A percentile compares a stretch with the other conserved stretches of the same genome.
These are phyloP conservation scores for Gymnoscelis rufifasciata DNA, from an alignment of 2,888 invertebrate genomes.

Conservation along the genomic window DNA sequence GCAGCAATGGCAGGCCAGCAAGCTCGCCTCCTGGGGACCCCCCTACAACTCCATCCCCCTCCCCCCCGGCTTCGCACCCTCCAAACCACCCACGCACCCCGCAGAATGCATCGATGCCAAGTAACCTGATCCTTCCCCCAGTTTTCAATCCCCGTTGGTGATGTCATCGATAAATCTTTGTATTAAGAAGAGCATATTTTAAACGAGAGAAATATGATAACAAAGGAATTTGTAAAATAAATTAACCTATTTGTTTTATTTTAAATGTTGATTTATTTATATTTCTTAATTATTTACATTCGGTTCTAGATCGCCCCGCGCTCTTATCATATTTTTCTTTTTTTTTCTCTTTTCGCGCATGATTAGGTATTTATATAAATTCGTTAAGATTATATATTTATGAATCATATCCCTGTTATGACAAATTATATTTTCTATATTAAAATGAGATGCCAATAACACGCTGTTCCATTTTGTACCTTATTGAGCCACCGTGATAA, in stretches of 20 bases:
- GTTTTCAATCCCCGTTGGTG: constrained; percentile 56
- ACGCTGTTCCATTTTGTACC: constrained; percentile 68
- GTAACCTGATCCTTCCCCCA: constrained; percentile 38
- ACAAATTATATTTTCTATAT: constrained; percentile 72
- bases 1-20: constrained; percentile 28
- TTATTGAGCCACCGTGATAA: constrained; percentile 60
- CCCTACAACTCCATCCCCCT: constrained; percentile 55
- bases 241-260: constrained; percentile 79
- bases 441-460: constrained; percentile 68
- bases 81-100: constrained; percentile 58
- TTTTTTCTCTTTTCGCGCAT: constrained; percentile 42
- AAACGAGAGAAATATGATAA: constrained; percentile 79
- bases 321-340: constrained; percentile 60
- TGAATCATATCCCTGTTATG: constrained; percentile 65
- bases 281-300: constrained; percentile 27
- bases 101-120: constrained; percentile 77
- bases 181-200: constrained; percentile 76
- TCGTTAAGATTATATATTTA: constrained; percentile 60
- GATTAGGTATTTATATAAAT: constrained; percentile 49
- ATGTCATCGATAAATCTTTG: constrained; percentile 77
- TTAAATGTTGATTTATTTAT: constrained; percentile 55
- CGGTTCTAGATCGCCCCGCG: constrained; percentile 39
- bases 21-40: constrained; percentile 37
- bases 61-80: constrained; percentile 72
- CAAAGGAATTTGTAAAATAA: constrained; percentile 79